Conservation (phyloP, 2,888 invertebrate species). For the Caradrina kadenii region DNA sequence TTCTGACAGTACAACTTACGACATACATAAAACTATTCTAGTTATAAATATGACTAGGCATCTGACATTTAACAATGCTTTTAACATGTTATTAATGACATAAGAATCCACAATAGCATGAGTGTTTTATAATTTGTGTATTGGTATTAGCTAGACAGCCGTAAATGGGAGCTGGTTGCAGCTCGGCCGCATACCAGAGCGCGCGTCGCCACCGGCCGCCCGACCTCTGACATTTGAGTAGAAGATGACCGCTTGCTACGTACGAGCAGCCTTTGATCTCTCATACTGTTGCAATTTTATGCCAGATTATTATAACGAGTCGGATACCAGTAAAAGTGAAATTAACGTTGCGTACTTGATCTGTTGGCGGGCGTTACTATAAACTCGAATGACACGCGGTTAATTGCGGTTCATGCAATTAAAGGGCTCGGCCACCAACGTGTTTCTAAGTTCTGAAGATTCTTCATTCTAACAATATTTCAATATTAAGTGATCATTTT, state of each 20-base stretch:
- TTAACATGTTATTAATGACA: constrained; percentile 15
- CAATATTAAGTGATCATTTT: constrained; percentile 10
- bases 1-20: constrained; percentile 7
- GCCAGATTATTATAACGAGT: constrained; percentile 79
- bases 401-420: constrained; percentile 75
- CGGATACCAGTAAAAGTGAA: constrained; percentile 78
- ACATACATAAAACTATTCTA: constrained; percentile 1
- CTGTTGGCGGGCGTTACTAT: constrained; percentile 66
- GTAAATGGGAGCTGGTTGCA: constrained; percentile 69
- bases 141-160: constrained; percentile 65
- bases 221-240: constrained; percentile 84
- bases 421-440: constrained; percentile 64
- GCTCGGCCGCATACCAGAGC: constrained; percentile 76
- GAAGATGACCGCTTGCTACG: constrained; percentile 83
- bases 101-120: constrained; percentile 13
- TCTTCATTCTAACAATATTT: constrained; percentile 23
- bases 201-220: constrained; percentile 61
- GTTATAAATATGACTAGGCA: constrained; percentile 9
- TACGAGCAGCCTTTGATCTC: constrained; percentile 84
- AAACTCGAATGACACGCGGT: constrained; percentile 74
- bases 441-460: constrained; percentile 47
- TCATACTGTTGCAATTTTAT: constrained; percentile 83
- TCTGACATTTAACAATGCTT: constrained; percentile 23
- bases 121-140: constrained; percentile 42
- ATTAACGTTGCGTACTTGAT: constrained; percentile 72